phyloP scores from a whole-genome alignment of 2,797 vertebrate species.

The Artibeus lituratus region DNA sequence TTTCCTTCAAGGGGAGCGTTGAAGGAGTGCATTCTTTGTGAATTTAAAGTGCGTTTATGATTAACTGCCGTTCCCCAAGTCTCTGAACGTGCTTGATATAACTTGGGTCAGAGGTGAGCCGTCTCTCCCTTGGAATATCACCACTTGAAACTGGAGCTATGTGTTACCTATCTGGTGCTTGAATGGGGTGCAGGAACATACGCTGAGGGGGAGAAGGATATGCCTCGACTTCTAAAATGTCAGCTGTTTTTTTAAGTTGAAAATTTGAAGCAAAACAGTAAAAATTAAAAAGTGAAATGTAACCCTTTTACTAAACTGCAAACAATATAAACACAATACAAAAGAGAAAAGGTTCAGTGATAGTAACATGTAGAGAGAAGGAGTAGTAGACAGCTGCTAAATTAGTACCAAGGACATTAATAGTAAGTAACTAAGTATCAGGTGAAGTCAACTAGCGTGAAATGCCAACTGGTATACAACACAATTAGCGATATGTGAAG shows the following conservation, averaged over 20 bases:
- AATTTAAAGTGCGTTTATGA: neutral
- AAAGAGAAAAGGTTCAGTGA: neutral
- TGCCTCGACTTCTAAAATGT: conserved; percentile 11
- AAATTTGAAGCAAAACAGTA: conserved; percentile 29
- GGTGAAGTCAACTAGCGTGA: neutral
- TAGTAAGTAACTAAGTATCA: neutral
- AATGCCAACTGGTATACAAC: neutral
- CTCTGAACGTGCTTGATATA: neutral
- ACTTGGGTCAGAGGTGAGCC: neutral
- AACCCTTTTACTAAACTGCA: neutral
- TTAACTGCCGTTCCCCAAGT: neutral
- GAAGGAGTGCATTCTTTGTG: neutral
- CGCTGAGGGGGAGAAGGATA: neutral
- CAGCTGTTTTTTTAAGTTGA: neutral
- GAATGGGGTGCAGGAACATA: neutral
- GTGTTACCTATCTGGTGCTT: neutral
- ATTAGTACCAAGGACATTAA: neutral
- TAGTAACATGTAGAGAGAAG: neutral
- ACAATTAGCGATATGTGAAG: neutral
- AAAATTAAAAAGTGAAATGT: conserved; percentile 6
- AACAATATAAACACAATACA: neutral
- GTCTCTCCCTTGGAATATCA: neutral
- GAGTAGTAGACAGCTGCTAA: neutral
- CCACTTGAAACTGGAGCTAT: conserved; percentile 11
- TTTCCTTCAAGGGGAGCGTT: neutral